A percentile compares a stretch with the other conserved stretches of the same genome.
Conservation (phyloP, 2,113 vertebrate species). For the Cichladusa arquata region DNA sequence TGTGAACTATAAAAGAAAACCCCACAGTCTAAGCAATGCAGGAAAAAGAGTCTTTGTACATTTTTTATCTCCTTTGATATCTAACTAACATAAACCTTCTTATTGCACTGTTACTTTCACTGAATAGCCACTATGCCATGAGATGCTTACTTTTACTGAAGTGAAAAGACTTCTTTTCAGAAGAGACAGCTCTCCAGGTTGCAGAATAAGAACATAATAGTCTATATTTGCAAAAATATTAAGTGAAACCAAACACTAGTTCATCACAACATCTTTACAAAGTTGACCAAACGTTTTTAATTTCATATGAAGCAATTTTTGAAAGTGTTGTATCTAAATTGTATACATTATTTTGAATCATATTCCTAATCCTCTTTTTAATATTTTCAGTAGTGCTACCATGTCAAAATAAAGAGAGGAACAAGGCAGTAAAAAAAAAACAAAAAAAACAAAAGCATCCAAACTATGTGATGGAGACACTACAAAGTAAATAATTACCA, state of each 20-base stretch:
- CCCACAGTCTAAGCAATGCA: neutral
- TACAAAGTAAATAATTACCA: neutral
- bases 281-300: neutral
- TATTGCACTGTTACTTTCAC: neutral
- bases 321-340: neutral
- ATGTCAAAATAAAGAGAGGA: neutral
- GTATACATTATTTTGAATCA: neutral
- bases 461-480: neutral
- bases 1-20: conserved; percentile 19
- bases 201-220: neutral
- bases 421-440: neutral
- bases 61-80: conserved; percentile 1
- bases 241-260: neutral
- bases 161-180: neutral
- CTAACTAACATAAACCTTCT: conserved; percentile 1
- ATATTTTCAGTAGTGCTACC: neutral
- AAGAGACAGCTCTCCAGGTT: neutral
- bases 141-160: neutral
- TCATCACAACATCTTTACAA: neutral
- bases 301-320: neutral
- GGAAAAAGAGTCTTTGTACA: neutral
- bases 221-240: neutral
- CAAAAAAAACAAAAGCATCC: too few relatives aligned
- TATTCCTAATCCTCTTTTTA: neutral
- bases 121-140: neutral